Conservation (phyloP, 2,797 vertebrate species). For the Coccyzus lansbergi region DNA sequence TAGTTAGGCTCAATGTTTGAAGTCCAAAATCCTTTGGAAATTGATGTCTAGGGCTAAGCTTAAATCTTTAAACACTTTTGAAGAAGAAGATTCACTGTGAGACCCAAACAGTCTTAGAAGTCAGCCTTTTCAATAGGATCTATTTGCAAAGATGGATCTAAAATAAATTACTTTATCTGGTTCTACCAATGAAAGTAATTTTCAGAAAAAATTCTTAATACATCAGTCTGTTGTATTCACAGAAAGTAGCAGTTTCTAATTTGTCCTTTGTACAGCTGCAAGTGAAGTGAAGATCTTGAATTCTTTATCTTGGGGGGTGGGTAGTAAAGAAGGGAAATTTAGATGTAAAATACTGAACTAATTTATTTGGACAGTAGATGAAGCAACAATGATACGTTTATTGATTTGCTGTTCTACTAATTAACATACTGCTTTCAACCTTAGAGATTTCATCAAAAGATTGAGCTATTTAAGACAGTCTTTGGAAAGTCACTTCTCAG, state of each 20-base stretch:
- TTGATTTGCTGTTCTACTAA: constrained; percentile 44
- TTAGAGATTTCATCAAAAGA: constrained; percentile 2
- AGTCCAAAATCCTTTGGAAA: constrained; percentile 54
- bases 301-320: background rate
- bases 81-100: constrained; percentile 42
- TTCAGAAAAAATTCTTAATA: background rate
- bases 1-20: constrained; percentile 48
- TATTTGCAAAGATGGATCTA: constrained; percentile 47
- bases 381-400: background rate
- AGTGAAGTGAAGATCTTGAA: background rate
- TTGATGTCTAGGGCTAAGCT: constrained; percentile 46
- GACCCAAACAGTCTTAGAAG: constrained; percentile 16
- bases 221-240: background rate
- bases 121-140: background rate
- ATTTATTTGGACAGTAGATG: constrained; percentile 27
- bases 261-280: background rate
- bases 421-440: constrained; percentile 23
- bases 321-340: background rate
- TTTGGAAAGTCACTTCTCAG: background rate
- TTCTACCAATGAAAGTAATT: background rate
- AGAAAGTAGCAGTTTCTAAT: constrained; percentile 23
- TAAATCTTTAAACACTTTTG: constrained; percentile 57
- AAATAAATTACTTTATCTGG: constrained; percentile 39
- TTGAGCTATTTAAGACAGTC: background rate
- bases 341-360: background rate